phyloP scores from a whole-genome alignment of 2,888 invertebrate species.

The Anarsia innoxiella region DNA sequence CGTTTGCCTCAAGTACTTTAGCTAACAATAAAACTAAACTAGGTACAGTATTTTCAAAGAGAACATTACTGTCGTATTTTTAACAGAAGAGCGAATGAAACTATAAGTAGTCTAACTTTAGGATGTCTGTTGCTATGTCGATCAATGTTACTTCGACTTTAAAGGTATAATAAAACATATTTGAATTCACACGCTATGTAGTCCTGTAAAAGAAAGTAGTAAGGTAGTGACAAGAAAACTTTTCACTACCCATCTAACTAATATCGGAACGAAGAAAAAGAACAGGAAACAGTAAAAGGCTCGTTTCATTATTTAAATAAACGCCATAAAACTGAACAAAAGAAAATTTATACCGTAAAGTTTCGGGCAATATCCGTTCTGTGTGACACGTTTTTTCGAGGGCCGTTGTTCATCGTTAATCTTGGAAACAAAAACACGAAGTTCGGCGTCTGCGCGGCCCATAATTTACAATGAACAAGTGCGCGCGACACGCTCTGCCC shows the following conservation, averaged over 20 bases:
- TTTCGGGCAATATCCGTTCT: constrained; percentile 65
- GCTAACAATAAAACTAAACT: too few species aligned
- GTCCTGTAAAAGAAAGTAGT: too few species aligned
- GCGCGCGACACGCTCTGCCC: constrained; percentile 46
- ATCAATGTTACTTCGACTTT: too few species aligned
- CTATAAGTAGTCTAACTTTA: too few species aligned
- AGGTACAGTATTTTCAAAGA: too few species aligned
- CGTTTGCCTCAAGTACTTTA: too few species aligned
- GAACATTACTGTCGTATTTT: too few species aligned
- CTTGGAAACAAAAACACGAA: constrained; percentile 71
- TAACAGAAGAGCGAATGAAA: too few species aligned
- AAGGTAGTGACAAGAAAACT: too few species aligned
- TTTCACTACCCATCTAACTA: background rate
- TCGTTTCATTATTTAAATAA: constrained; percentile 56
- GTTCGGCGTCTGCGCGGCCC: constrained; percentile 53
- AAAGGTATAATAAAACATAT: too few species aligned
- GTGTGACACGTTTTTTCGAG: constrained; percentile 67
- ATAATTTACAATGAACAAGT: constrained; percentile 64
- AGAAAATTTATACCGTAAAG: constrained; percentile 61
- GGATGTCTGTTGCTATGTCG: too few species aligned
- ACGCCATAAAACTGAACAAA: constrained; percentile 51
- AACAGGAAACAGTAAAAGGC: constrained; percentile 36
- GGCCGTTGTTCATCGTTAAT: constrained; percentile 70
- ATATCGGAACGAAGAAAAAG: background rate
- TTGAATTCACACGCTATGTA: too few species aligned